Evolutionary conservation across 2,797 vertebrate species (phyloP).

Genomic region (Oreonectes daqikongensis): DNA sequence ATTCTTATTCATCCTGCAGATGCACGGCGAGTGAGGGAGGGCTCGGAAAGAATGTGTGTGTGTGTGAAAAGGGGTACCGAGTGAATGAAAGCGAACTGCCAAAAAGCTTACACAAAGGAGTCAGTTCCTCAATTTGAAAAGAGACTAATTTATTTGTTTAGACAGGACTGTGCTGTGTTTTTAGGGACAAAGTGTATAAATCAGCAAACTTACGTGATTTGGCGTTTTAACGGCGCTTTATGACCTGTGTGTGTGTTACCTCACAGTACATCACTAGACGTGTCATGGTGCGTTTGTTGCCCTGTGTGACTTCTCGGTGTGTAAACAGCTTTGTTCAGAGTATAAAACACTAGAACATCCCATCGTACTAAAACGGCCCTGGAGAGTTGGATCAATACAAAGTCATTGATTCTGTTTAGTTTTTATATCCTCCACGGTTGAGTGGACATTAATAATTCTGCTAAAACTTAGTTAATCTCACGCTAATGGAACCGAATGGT

Average conservation of each 20-base stretch:
- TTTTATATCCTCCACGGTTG: conserved; percentile 80
- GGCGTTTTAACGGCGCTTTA: conserved; percentile 25
- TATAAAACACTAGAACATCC: conserved; percentile 69
- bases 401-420: conserved; percentile 80
- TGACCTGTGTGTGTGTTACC: conserved; percentile 49
- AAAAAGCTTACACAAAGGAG: conserved; percentile 46
- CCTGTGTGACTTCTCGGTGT: conserved; percentile 36
- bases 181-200: conserved; percentile 23
- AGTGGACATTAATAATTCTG: conserved; percentile 80
- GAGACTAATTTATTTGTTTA: conserved; percentile 41
- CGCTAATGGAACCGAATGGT: conserved; percentile 68
- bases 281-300: conserved; percentile 25
- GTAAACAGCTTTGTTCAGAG: conserved; percentile 51
- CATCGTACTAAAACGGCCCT: conserved; percentile 78
- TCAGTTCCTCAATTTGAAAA: conserved; percentile 47
- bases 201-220: conserved; percentile 11
- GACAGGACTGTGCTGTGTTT: conserved; percentile 22
- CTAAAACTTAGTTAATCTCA: conserved; percentile 80
- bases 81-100: conserved; percentile 42
- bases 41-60: conserved; percentile 38
- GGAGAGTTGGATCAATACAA: conserved; percentile 78
- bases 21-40: conserved; percentile 51
- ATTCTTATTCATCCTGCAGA: conserved; percentile 68
- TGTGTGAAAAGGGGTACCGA: conserved; percentile 27
- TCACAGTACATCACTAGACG: not conserved